These are phyloP conservation scores for Acrocephalus scirpaceus DNA, from an alignment of 2,797 vertebrate genomes.

Conservation along the genomic window DNA sequence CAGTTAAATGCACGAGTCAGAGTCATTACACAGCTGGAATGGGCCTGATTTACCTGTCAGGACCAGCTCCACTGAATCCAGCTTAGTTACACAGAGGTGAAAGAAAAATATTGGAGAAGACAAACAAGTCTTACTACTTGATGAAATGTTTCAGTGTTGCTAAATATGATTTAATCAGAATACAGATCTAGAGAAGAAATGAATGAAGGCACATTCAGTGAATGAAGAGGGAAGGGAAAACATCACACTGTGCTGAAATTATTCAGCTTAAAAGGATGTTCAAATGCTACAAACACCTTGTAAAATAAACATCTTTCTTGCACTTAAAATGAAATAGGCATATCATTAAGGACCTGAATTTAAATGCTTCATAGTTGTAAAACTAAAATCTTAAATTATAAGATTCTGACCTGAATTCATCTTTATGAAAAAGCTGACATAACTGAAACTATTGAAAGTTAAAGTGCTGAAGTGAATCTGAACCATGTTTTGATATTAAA, in stretches of 20 bases:
- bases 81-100: not conserved
- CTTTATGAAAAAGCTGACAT: not conserved
- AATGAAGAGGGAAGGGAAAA: not conserved
- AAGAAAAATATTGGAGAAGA: not conserved
- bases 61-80: constrained; percentile 13
- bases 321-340: not conserved
- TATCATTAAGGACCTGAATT: not conserved
- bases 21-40: not conserved
- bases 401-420: not conserved
- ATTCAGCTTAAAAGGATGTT: not conserved
- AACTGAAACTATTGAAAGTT: not conserved
- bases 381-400: not conserved
- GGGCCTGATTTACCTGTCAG: constrained; percentile 23
- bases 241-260: not conserved
- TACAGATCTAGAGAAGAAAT: not conserved
- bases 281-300: not conserved
- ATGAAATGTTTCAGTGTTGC: not conserved
- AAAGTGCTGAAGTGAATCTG: not conserved
- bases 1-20: not conserved
- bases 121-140: constrained; percentile 18
- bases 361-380: not conserved
- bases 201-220: not conserved
- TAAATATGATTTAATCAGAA: constrained; percentile 29
- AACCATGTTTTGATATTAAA: not conserved
- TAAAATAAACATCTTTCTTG: not conserved